Conservation (phyloP, 1,140 invertebrate species). For the Drosophila sucinea region DNA sequence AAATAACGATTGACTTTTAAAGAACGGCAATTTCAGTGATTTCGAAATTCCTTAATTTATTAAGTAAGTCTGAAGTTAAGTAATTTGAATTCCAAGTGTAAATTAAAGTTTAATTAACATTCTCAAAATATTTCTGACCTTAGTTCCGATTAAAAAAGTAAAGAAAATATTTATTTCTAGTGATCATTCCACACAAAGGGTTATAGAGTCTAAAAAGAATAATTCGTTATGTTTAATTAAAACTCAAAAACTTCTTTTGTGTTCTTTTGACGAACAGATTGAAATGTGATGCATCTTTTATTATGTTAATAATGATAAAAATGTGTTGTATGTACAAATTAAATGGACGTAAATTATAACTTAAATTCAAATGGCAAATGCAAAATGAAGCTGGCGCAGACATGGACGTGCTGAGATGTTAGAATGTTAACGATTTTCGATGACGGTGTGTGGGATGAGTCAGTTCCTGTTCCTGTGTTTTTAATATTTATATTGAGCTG, state of each 20-base stretch:
- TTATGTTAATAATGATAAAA: constrained; percentile 27
- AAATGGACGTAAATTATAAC: constrained; percentile 33
- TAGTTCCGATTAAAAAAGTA: too few species aligned
- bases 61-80: too few species aligned
- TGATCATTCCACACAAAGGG: too few species aligned
- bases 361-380: constrained; percentile 36
- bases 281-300: constrained; percentile 63
- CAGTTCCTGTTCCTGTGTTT: not conserved
- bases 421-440: constrained; percentile 21
- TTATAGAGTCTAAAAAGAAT: too few species aligned
- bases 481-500: constrained; percentile 71
- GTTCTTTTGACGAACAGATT: constrained; percentile 69
- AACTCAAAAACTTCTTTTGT: constrained; percentile 46
- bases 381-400: constrained; percentile 11
- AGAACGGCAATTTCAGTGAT: too few species aligned
- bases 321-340: constrained; percentile 21
- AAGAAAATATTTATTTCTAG: too few species aligned
- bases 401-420: constrained; percentile 37
- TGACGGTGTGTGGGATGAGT: constrained; percentile 3
- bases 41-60: too few species aligned
- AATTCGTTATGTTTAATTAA: not conserved
- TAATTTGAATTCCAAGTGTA: too few species aligned
- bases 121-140: too few species aligned
- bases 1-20: too few species aligned
- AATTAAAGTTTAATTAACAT: too few species aligned